Percentiles rank a stretch among this genome's conserved stretches.
phyloP scores from a whole-genome alignment of 2,797 vertebrate species.

The Bovichtus variegatus region DNA sequence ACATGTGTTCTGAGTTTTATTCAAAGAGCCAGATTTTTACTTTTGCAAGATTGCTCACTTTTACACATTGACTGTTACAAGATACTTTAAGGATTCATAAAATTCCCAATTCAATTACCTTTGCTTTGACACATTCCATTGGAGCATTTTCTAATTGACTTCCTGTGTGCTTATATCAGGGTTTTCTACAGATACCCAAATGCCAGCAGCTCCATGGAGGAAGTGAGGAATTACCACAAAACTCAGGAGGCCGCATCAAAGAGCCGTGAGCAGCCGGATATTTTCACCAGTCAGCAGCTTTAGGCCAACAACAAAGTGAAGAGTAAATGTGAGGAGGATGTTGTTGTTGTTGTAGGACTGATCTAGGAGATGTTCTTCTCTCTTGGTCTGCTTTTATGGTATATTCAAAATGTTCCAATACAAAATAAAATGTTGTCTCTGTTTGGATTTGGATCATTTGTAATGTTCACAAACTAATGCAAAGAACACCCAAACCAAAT shows the following conservation, averaged over 20 bases:
- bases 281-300: slow-evolving; percentile 54
- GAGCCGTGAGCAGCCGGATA: slow-evolving; percentile 70
- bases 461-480: neutral
- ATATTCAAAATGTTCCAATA: neutral
- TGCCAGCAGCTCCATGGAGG: slow-evolving; percentile 73
- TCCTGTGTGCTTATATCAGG: slow-evolving; percentile 69
- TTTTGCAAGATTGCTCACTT: neutral
- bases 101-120: neutral
- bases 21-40: neutral
- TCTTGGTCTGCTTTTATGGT: neutral
- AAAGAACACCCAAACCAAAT: neutral
- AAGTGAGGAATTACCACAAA: slow-evolving; percentile 74
- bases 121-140: neutral
- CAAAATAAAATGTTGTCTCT: neutral
- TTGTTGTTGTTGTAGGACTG: slow-evolving; percentile 30
- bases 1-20: neutral
- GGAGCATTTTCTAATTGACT: slow-evolving; percentile 15
- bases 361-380: slow-evolving; percentile 15
- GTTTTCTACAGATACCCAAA: slow-evolving; percentile 77
- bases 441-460: neutral
- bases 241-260: slow-evolving; percentile 56
- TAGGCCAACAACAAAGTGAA: neutral
- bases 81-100: neutral
- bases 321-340: neutral
- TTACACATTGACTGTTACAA: neutral